A percentile compares a stretch with the other conserved stretches of the same genome.
Evolutionary conservation across 2,113 vertebrate genomes (phyloP).

Genomic region (Apeltes quadracus): DNA sequence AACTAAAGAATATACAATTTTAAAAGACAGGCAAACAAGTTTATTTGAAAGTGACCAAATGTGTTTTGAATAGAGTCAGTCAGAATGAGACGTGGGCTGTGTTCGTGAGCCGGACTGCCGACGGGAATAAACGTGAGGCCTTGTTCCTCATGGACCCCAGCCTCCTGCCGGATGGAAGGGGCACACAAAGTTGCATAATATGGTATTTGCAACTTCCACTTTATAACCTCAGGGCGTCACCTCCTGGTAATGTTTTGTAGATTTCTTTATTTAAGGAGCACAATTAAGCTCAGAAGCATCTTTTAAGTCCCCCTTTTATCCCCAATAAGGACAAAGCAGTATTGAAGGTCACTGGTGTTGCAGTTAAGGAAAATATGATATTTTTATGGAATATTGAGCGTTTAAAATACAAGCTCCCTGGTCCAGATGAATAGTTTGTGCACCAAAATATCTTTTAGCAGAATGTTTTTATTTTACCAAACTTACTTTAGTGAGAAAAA

Average conservation of each 20-base stretch:
- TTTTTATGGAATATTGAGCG: background rate
- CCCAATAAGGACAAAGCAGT: background rate
- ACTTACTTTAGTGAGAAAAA: background rate
- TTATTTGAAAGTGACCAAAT: too few relatives aligned
- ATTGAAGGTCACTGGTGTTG: background rate
- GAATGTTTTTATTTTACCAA: background rate
- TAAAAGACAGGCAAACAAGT: too few relatives aligned
- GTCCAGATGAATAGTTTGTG: background rate
- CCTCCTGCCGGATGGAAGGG: too few relatives aligned
- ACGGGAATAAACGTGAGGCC: too few relatives aligned
- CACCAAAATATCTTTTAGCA: background rate
- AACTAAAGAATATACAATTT: too few relatives aligned
- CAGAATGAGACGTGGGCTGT: too few relatives aligned
- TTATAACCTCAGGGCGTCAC: background rate
- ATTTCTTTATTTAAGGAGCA: conserved; percentile 1
- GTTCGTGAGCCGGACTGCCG: too few relatives aligned
- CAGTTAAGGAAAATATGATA: background rate
- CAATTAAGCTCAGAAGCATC: background rate
- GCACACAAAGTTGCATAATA: background rate
- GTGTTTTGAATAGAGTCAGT: too few relatives aligned
- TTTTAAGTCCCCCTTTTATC: background rate
- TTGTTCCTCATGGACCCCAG: too few relatives aligned
- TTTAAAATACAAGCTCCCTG: background rate
- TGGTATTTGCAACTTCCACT: background rate
- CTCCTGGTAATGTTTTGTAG: background rate